Evolutionary conservation across 2,797 vertebrate genomes (phyloP).

Genomic region (Cygnus olor): DNA sequence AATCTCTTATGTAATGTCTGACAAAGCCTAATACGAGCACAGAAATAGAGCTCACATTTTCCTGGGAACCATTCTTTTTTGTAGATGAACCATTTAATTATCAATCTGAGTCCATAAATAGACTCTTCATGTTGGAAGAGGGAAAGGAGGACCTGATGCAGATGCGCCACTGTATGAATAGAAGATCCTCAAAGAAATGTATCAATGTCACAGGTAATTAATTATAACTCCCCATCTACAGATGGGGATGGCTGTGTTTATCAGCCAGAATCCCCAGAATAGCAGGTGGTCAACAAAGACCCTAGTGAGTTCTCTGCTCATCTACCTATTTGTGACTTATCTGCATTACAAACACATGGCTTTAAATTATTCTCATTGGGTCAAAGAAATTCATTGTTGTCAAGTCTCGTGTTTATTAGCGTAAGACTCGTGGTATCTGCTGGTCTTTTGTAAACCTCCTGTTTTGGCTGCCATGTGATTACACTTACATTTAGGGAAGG

Average conservation of each 20-base stretch:
- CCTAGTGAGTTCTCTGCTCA: constrained; percentile 57
- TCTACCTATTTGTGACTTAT: constrained; percentile 11
- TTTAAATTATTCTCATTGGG: not conserved
- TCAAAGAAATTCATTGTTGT: not conserved
- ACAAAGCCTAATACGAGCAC: constrained; percentile 40
- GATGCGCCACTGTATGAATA: constrained; percentile 69
- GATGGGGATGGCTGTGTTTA: constrained; percentile 62
- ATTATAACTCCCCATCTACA: constrained; percentile 72
- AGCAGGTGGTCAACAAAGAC: constrained; percentile 67
- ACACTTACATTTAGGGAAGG: not conserved
- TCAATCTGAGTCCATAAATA: constrained; percentile 69
- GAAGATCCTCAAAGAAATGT: constrained; percentile 72
- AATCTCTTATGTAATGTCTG: constrained; percentile 74
- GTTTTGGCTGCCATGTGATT: not conserved
- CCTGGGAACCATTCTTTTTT: constrained; percentile 75
- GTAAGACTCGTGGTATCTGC: not conserved
- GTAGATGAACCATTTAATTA: constrained; percentile 79
- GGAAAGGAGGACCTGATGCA: constrained; percentile 29
- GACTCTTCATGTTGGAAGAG: constrained; percentile 41
- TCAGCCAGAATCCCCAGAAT: constrained; percentile 59
- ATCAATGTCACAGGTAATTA: constrained; percentile 80
- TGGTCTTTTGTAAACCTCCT: not conserved
- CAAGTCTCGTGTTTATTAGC: not conserved
- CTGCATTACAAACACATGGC: not conserved
- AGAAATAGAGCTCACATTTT: constrained; percentile 74